Base-by-base conservation (phyloP, 2,113 vertebrate species). In the Sphaerodactylus townsendi region DNA sequence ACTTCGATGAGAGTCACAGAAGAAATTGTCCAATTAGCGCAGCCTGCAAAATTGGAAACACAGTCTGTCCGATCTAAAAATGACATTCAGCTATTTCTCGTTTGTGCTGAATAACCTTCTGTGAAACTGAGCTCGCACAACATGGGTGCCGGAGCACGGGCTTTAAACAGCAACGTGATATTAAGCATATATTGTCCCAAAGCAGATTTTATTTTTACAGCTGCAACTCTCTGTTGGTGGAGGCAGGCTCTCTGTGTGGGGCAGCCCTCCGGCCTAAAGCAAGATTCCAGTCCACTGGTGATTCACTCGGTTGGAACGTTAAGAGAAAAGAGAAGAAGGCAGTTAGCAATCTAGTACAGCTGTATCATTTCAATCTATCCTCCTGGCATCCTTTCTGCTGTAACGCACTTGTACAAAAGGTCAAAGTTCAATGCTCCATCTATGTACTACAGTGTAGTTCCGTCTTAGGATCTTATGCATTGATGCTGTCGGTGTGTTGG, bases 151-250 rank as follows among this genome's bases (percentile, higher is more conserved):
- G 85, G 79, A 46, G 76, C 25, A 4, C 71, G 8, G 4, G 89
- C 82, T 92, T 73, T 87, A n/a, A 79, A 83, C 73, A 68, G 59
- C 71, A 15, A 85, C 74, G 71, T 68, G 83, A 46, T 84, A 33
- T 13, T 86, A 83, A 83, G 79, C 1, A 0, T 87, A 75, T n/a
- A 8, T 59, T 50, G 28, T 35, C 62, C 56, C 80, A 64, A 82
- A 70, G 30, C 80, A 89, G 68, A 37, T 86, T 81, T 77, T 93
- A 83, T 94, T 94, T 92, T 90, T 82, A 87, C 86, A 92, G 88
- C 93, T 94, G 89, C 78, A 85, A 30, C 81, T 86, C 74, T 69
- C 86, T 87, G 76, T 82, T 65, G 81, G 1, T 71, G 89, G 1
- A 41, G 84, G 74, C n/a, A 77, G 53, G 70, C 68, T 77, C 85